Evolutionary conservation across 1,140 invertebrate species (phyloP).

Genomic region (Pogonus chalceus): DNA sequence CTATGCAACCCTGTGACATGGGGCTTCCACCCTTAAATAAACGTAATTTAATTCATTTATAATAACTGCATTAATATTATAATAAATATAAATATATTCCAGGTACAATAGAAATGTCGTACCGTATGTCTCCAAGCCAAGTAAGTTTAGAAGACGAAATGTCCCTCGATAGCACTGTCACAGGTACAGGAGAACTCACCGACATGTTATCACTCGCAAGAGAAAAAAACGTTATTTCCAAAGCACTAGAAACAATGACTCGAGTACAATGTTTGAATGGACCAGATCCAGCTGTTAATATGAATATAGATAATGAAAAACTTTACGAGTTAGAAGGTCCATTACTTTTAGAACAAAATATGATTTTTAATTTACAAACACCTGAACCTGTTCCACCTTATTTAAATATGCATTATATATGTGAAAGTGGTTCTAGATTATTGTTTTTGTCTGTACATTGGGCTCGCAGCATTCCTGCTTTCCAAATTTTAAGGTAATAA

Average conservation of each 20-base stretch:
- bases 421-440: slow-evolving; percentile 81
- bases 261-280: slow-evolving; percentile 38
- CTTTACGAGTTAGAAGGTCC: slow-evolving; percentile 43
- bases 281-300: slow-evolving; percentile 19
- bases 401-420: slow-evolving; percentile 81
- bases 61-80: too few relatives aligned
- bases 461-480: slow-evolving; percentile 72
- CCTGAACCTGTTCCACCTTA: slow-evolving; percentile 72
- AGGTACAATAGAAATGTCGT: slow-evolving; percentile 22
- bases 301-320: slow-evolving; percentile 23
- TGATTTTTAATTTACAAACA: slow-evolving; percentile 69
- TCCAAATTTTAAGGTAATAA: slow-evolving; percentile 63
- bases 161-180: slow-evolving; percentile 43
- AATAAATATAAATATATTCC: slow-evolving; percentile 11
- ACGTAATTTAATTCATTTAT: slow-evolving; percentile 21
- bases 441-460: slow-evolving; percentile 84
- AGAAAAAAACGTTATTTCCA: slow-evolving; percentile 58
- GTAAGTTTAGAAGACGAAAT: slow-evolving; percentile 50
- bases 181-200: slow-evolving; percentile 44
- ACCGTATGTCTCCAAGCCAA: slow-evolving; percentile 31
- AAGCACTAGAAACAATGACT: slow-evolving; percentile 67
- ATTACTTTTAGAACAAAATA: slow-evolving; percentile 55
- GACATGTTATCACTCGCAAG: slow-evolving; percentile 49
- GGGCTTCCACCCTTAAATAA: slow-evolving; percentile 24
- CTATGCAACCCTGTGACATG: slow-evolving; percentile 30